Conservation (phyloP, 2,797 vertebrate genomes). For the Onychomys leucogaster region DNA sequence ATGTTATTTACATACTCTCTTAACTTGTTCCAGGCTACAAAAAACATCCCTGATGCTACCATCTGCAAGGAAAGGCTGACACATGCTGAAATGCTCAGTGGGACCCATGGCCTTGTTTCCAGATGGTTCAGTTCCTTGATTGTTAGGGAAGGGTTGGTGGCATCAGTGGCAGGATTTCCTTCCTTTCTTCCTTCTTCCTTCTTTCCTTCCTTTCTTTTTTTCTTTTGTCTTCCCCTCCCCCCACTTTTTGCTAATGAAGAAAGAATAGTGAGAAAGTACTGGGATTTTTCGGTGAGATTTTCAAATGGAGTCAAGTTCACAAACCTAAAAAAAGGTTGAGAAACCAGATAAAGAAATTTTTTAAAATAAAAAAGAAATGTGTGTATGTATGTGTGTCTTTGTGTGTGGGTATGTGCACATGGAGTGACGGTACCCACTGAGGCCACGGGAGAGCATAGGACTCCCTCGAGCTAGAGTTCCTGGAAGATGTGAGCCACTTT, state of each 20-base stretch:
- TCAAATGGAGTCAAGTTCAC: conserved; percentile 17
- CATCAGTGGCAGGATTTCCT: background rate
- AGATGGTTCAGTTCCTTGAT: background rate
- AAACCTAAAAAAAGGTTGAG: background rate
- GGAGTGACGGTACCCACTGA: background rate
- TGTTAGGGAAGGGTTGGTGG: background rate
- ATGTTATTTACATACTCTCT: background rate
- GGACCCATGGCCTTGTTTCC: conserved; percentile 59
- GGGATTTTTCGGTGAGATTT: conserved; percentile 33
- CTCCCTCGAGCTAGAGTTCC: background rate
- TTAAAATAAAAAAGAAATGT: background rate
- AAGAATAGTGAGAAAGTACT: background rate
- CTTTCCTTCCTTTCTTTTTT: too few relatives aligned
- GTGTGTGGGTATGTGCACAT: background rate
- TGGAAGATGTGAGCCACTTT: background rate
- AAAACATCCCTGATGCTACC: conserved; percentile 56
- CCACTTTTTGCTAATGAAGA: background rate
- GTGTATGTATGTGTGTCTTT: background rate
- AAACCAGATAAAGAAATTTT: background rate
- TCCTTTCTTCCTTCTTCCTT: too few relatives aligned
- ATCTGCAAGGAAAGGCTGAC: conserved; percentile 61
- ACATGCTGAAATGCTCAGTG: conserved; percentile 25
- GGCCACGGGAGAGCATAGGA: background rate
- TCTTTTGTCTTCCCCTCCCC: too few relatives aligned
- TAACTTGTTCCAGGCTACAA: background rate